A percentile compares a stretch with the other conserved stretches of the same genome.
Evolutionary conservation across 1,140 invertebrate species (phyloP).

Genomic region (Rhysida immarginata): DNA sequence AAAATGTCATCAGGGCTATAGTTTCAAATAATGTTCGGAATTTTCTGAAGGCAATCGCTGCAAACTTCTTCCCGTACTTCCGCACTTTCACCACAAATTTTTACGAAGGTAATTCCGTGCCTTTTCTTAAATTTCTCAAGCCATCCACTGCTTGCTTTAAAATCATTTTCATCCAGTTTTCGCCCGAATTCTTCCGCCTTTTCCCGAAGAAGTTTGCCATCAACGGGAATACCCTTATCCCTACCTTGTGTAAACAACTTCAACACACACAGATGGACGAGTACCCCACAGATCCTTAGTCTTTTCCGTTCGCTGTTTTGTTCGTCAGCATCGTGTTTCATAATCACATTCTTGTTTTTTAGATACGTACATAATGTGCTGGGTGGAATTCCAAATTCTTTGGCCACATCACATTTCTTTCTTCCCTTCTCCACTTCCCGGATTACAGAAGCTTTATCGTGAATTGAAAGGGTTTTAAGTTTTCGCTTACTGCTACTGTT

Average conservation of each 20-base stretch:
- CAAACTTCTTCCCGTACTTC: constrained; percentile 9
- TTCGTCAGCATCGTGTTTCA: no score
- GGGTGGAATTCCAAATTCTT: no score
- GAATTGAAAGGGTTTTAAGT: no score
- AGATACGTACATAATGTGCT: no score
- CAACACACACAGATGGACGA: no score
- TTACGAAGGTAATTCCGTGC: constrained; percentile 14
- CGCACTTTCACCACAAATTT: constrained; percentile 14
- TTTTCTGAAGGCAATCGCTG: not conserved
- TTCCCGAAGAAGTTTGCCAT: constrained; percentile 18
- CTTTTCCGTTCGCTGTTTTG: no score
- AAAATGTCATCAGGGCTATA: constrained; percentile 23
- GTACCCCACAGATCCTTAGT: no score
- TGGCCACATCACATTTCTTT: no score
- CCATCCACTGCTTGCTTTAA: constrained; percentile 21
- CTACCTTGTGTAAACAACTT: not conserved
- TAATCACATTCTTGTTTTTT: no score
- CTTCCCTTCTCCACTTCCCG: no score
- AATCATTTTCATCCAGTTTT: constrained; percentile 17
- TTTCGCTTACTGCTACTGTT: no score
- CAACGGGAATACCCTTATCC: not conserved
- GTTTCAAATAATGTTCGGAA: constrained; percentile 14
- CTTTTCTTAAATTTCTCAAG: constrained; percentile 18
- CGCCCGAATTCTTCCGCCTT: constrained; percentile 20
- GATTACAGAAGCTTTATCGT: no score